Evolutionary conservation across 2,113 vertebrate genomes (phyloP).

Genomic region (Pituophis catenifer): DNA sequence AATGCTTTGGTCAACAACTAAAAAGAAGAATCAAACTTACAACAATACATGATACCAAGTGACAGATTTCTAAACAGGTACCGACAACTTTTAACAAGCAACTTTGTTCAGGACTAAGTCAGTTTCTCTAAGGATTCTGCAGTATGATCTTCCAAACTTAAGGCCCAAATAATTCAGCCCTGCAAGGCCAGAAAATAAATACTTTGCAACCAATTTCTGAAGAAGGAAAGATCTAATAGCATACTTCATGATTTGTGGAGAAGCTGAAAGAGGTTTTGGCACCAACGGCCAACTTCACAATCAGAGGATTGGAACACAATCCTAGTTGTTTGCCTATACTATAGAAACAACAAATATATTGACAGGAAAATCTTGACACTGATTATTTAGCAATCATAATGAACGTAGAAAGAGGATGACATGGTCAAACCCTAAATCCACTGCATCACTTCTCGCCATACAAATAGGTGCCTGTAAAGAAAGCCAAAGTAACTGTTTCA

Average conservation of each 20-base stretch:
- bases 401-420: background rate
- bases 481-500: background rate
- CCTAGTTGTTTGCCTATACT: background rate
- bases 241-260: background rate
- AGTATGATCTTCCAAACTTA: background rate
- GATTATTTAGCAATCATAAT: background rate
- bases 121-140: background rate
- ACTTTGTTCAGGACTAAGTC: background rate
- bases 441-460: background rate
- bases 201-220: background rate
- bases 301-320: background rate
- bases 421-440: background rate
- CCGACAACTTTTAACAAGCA: background rate
- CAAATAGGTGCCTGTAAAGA: background rate
- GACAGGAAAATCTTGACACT: background rate
- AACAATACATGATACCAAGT: background rate
- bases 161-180: background rate
- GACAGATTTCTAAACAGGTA: background rate
- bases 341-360: background rate
- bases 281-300: background rate
- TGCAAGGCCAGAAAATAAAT: background rate
- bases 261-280: background rate
- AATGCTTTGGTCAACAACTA: background rate
- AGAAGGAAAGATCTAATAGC: background rate
- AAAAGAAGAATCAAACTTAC: background rate